Base-by-base conservation (phyloP, 2,797 vertebrate species). In the Coranthus polyacanthus region DNA sequence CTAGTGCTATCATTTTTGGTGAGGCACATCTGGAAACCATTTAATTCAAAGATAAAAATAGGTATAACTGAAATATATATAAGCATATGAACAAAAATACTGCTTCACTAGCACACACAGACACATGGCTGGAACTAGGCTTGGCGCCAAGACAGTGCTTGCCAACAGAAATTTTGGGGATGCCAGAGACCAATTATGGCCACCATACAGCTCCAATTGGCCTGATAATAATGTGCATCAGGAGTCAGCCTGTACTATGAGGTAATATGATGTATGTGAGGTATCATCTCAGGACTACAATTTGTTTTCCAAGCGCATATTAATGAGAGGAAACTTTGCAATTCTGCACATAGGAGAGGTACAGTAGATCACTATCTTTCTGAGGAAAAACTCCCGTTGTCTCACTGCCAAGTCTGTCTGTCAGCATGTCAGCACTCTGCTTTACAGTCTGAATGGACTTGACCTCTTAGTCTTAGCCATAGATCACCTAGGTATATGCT, bases 231-330 rank as follows among this genome's bases (percentile, higher is more conserved):
- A 59, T 3, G 43, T 72, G 50, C 58, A 67, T 69, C 47, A 73
- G 59, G 50, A 82, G 41, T 44, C 26, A 41, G 59, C 62, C 71
- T 72, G 50, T 55, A 68, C 70, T 72, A 74, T 90, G 90, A 92
- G 80, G 86, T 90, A 88, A 91, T 81, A 75, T 81, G 85, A 93
- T 82, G 59, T 84, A 92, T 76, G 72, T 71, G 65, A 83, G 66
- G 74, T 72, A 78, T 85, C 29, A 55, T 39, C 67, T 81, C 65
- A 64, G 72, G 66, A 26, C 13, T 58, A 51, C 56, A 65, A 50
- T 66, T 71, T 82, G 56, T 80, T 74, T 74, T 68, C 63, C 43
- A 39, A 79, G 70, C 24, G 67, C 16, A 75, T 67, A 80, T 71
- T 81, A 69, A 79, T 67, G 54, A 58, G 55, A 79, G 75, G 72